Percentiles rank a stretch among this genome's conserved stretches.
Conservation (phyloP, 2,888 invertebrate genomes). For the Tachina lurida region DNA sequence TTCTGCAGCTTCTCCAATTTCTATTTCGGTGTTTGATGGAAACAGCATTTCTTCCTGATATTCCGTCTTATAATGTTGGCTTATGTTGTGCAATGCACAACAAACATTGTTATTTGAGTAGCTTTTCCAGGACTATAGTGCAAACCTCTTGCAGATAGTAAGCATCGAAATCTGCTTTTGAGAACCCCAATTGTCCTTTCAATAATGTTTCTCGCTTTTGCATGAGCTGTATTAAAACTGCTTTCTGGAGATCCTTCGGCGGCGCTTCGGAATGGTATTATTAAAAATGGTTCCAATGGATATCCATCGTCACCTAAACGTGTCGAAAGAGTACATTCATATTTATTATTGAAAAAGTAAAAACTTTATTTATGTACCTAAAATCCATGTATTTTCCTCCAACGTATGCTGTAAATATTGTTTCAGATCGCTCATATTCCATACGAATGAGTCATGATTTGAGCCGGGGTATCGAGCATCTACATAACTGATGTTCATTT, state of each 20-base stretch:
- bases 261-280: slow-evolving; percentile 1
- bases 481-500: slow-evolving; percentile 34
- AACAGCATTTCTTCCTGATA: slow-evolving; percentile 14
- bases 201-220: too few species aligned
- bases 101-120: slow-evolving; percentile 34
- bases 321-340: neutral
- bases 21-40: slow-evolving; percentile 11
- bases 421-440: slow-evolving; percentile 30
- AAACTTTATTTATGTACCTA: neutral
- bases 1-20: slow-evolving; percentile 13
- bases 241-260: slow-evolving; percentile 4
- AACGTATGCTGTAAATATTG: slow-evolving; percentile 17
- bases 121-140: slow-evolving; percentile 50
- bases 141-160: slow-evolving; percentile 50
- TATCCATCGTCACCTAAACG: neutral
- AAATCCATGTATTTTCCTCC: slow-evolving; percentile 33
- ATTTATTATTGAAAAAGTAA: neutral
- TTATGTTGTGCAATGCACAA: too few species aligned
- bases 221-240: slow-evolving; percentile 17
- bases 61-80: too few species aligned
- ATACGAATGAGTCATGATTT: slow-evolving; percentile 34
- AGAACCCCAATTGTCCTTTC: slow-evolving; percentile 47
- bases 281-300: slow-evolving; percentile 1
- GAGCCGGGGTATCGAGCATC: slow-evolving; percentile 44
- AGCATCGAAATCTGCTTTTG: slow-evolving; percentile 42